phyloP scores from a whole-genome alignment of 2,113 vertebrate species.

The Scortum barcoo region DNA sequence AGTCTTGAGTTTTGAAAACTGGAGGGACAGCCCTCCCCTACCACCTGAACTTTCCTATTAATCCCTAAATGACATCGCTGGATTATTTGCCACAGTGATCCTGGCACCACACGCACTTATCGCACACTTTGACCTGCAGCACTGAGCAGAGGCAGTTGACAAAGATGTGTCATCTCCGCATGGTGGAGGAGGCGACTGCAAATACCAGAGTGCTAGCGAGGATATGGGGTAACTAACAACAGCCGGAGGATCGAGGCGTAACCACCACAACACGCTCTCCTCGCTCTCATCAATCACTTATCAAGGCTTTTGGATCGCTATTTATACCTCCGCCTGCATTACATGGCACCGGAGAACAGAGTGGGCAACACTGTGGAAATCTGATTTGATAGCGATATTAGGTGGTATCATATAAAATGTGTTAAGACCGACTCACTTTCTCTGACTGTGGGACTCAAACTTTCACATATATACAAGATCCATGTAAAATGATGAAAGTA shows the following conservation, averaged over 20 bases:
- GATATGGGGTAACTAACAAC: constrained; percentile 78
- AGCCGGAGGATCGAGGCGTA: constrained; percentile 67
- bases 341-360: constrained; percentile 57
- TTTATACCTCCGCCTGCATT: constrained; percentile 75
- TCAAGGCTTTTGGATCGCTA: constrained; percentile 75
- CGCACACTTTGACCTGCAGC: constrained; percentile 19
- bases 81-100: constrained; percentile 55
- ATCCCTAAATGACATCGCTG: constrained; percentile 59
- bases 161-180: constrained; percentile 47
- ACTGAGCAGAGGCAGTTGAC: constrained; percentile 26
- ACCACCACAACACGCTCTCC: constrained; percentile 70
- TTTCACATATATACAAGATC: neutral
- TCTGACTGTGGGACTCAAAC: neutral
- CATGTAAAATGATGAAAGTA: neutral
- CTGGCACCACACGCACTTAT: constrained; percentile 38
- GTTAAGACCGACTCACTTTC: neutral
- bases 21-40: neutral
- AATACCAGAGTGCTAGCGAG: constrained; percentile 73
- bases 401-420: neutral
- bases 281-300: constrained; percentile 79
- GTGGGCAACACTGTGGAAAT: constrained; percentile 57
- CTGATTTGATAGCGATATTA: constrained; percentile 20
- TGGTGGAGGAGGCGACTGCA: constrained; percentile 44
- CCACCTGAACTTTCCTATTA: constrained; percentile 66
- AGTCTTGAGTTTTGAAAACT: constrained; percentile 32